phyloP scores from a whole-genome alignment of 2,888 invertebrate species.

The Cepaea hortensis region DNA sequence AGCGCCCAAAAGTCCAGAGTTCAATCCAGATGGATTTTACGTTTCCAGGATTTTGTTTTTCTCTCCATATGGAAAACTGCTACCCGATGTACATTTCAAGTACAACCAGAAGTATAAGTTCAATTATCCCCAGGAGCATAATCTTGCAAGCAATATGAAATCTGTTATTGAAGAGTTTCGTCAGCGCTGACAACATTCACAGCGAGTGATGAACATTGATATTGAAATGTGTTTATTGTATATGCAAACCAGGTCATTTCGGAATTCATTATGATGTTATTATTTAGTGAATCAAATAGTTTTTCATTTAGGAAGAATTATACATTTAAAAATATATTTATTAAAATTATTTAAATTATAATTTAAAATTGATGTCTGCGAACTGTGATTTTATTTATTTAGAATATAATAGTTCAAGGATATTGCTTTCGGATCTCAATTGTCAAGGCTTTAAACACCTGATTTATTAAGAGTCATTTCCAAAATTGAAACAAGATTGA shows the following conservation, averaged over 20 bases:
- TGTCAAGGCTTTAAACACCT: too few species aligned
- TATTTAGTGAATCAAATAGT: not conserved
- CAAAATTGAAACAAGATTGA: too few species aligned
- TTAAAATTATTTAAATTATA: not conserved
- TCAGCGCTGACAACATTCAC: too few species aligned
- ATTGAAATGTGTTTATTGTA: too few species aligned
- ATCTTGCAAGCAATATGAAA: conserved; percentile 35
- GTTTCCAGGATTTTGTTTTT: conserved; percentile 44
- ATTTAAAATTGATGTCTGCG: not conserved
- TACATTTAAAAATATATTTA: not conserved
- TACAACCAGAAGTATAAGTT: conserved; percentile 27
- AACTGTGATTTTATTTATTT: not conserved
- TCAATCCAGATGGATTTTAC: conserved; percentile 40
- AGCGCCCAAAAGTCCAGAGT: not conserved
- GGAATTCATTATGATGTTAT: too few species aligned
- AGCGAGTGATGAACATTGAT: too few species aligned
- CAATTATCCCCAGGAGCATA: conserved; percentile 21
- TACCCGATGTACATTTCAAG: not conserved
- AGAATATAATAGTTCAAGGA: not conserved
- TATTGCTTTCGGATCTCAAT: too few species aligned
- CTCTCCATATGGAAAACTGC: conserved; percentile 24
- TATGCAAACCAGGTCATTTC: too few species aligned
- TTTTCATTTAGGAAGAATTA: not conserved
- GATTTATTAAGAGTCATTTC: too few species aligned
- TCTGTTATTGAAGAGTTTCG: not conserved